These are phyloP conservation scores for Trichogramma pretiosum DNA, from an alignment of 1,140 invertebrate genomes.

Conservation along the genomic window DNA sequence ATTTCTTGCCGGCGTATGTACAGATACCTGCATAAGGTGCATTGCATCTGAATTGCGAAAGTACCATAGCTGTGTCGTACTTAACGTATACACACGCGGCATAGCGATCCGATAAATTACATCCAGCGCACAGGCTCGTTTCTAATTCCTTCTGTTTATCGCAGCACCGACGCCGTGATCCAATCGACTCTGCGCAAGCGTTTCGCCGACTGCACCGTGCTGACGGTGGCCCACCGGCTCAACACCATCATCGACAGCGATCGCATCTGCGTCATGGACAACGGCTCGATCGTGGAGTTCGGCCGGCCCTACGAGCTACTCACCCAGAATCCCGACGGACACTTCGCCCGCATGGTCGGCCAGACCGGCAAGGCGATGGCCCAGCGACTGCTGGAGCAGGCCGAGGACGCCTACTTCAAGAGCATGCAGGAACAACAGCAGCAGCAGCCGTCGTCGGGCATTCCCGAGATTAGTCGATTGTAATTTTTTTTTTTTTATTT, in stretches of 20 bases:
- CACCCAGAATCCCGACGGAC: slow-evolving; percentile 41
- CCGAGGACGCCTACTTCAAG: slow-evolving; percentile 6
- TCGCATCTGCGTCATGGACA: slow-evolving; percentile 50
- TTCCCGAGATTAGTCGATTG: slow-evolving; percentile 11
- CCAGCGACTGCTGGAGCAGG: slow-evolving; percentile 26
- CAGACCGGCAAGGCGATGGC: slow-evolving; percentile 46
- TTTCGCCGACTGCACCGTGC: slow-evolving; percentile 52
- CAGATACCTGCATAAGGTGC: no score
- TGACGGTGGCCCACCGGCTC: slow-evolving; percentile 61
- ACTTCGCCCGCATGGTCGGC: slow-evolving; percentile 46
- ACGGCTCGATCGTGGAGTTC: slow-evolving; percentile 52
- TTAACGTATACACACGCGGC: no score
- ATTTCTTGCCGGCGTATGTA: no score
- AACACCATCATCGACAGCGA: slow-evolving; percentile 61
- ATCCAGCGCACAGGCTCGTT: not conserved
- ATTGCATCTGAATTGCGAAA: no score
- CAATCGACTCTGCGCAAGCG: slow-evolving; percentile 49
- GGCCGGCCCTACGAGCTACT: slow-evolving; percentile 60
- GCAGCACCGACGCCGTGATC: slow-evolving; percentile 49
- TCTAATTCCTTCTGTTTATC: slow-evolving; percentile 16
- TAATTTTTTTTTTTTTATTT: no score
- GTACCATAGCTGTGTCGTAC: no score
- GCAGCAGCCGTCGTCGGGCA: no score
- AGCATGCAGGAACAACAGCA: slow-evolving; percentile 11
- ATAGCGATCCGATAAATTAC: not conserved